Evolutionary conservation across 2,113 vertebrate species (phyloP), one percentile per base, ranked within the genome.

Genomic region (Craseonycteris thonglongyai): DNA sequence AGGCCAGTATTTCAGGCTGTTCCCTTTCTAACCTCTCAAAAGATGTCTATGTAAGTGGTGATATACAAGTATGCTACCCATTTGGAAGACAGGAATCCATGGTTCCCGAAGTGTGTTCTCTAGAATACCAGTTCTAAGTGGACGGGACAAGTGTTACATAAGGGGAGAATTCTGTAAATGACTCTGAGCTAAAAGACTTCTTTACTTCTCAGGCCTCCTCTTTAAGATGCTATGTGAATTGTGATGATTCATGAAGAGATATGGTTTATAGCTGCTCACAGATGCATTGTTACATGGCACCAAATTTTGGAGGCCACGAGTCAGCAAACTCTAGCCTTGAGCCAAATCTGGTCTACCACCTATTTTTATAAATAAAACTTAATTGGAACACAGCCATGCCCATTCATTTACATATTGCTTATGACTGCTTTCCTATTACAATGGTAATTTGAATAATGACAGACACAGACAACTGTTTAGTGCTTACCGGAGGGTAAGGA

Each of bases 231-330:
- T 66, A 47, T 18, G 21, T 45, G 47, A 21, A 47, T 28, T 15
- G n/a, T 28, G 28, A 63, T 82, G 90, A 80, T 79, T 92, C 58
- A 45, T 45, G 63, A 92, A 90, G 9, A 61, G 22, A 54, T 47
- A 71, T 6, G 7, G 13, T 40, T 30, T 71, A 3, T 49, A 81
- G 42, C 30, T 80, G 68, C 89, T 68, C 74, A 56, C 8, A 80
- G 94, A 83, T 33, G 93, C 45, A 89, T 92, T 91, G 95, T 90
- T 65, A 35, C 24, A 66, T 16, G 49, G 75, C n/a, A 51, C 18
- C 9, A 5, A 51, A 26, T 93, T 96, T 69, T 80, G 33, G 38
- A 85, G 88, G 30, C 12, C 24, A 88, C 35, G 24, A 79, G 30
- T 95, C 28, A 88, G 35, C 38, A 72, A 71, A 85, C 21, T 51